Conservation (phyloP, 2,797 vertebrate species). For the Leucoraja ocellata region DNA sequence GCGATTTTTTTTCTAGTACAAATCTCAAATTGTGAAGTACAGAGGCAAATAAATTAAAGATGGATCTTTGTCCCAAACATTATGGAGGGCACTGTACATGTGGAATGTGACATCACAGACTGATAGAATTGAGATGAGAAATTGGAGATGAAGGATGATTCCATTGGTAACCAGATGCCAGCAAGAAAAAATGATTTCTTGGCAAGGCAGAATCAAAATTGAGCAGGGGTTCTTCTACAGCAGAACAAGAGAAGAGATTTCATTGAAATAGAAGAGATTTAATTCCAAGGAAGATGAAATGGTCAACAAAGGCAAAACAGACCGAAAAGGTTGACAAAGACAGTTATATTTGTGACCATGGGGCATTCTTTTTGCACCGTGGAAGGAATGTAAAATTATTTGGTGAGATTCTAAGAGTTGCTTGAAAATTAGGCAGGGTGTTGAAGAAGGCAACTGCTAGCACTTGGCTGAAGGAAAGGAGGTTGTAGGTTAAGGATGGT, state of each 20-base stretch:
- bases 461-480: not conserved
- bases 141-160: not conserved
- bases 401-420: not conserved
- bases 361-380: not conserved
- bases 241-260: not conserved
- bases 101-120: no score
- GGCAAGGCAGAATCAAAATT: not conserved
- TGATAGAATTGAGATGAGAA: not conserved
- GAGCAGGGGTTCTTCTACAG: not conserved
- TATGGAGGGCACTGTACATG: no score
- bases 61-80: no score
- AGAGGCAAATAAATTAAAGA: no score
- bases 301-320: not conserved
- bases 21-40: no score
- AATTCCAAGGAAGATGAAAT: not conserved
- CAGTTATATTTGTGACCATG: not conserved
- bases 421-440: no score
- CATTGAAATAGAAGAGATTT: not conserved
- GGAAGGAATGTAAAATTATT: not conserved
- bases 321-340: no score
- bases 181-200: not conserved
- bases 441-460: not conserved
- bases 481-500: not conserved
- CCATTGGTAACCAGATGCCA: not conserved
- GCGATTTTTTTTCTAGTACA: no score